Evolutionary conservation across 2,797 vertebrate genomes (phyloP).

Genomic region (Paratrypauchen microcephalus): DNA sequence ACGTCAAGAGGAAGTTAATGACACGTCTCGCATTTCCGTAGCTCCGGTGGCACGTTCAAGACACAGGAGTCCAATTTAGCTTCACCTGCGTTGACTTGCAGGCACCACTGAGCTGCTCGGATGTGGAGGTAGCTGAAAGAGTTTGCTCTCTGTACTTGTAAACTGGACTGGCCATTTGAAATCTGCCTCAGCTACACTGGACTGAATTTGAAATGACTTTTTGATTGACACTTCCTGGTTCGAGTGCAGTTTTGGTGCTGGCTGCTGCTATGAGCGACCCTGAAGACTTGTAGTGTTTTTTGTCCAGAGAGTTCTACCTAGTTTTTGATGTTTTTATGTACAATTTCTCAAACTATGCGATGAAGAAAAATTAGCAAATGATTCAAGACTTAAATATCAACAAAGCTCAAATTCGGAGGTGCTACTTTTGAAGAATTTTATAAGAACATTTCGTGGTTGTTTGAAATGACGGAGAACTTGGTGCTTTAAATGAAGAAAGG

Average conservation of each 20-base stretch:
- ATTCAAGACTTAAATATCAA: background rate
- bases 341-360: background rate
- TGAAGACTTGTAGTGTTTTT: background rate
- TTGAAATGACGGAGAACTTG: background rate
- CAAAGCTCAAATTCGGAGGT: background rate
- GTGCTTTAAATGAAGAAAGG: background rate
- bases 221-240: conserved; percentile 36
- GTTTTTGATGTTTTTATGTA: too few species aligned
- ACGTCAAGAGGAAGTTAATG: conserved; percentile 65
- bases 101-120: conserved; percentile 36
- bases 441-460: background rate
- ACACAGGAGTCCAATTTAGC: conserved; percentile 50
- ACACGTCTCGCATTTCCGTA: conserved; percentile 68
- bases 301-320: background rate
- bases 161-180: conserved; percentile 20
- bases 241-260: background rate
- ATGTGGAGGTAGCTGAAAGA: conserved; percentile 38
- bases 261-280: background rate
- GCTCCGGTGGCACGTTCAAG: conserved; percentile 40
- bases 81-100: conserved; percentile 48
- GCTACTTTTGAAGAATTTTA: background rate
- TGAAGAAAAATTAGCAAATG: background rate
- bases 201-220: conserved; percentile 12
- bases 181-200: conserved; percentile 22
- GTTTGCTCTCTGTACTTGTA: conserved; percentile 25